Conservation (phyloP, 2,797 vertebrate species). For the Onychomys leucogaster region DNA sequence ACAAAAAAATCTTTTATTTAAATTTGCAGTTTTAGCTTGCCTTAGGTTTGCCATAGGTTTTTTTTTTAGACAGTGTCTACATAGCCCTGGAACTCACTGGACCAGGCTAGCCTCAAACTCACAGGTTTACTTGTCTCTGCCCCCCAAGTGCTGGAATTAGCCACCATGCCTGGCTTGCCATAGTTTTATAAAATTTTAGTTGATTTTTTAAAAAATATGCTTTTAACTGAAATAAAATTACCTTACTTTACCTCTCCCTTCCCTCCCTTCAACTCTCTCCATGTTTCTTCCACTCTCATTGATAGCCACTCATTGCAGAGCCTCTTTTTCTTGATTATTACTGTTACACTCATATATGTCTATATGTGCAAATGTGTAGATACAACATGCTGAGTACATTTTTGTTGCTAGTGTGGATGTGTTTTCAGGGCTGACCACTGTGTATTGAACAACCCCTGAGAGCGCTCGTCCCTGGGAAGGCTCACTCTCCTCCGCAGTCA, state of each 20-base stretch:
- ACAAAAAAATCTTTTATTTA: not conserved
- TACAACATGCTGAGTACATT: not conserved
- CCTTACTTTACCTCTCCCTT: not conserved
- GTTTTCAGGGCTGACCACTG: not conserved
- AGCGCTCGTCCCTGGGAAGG: not conserved
- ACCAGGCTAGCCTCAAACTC: not conserved
- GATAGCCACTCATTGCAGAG: too few relatives aligned
- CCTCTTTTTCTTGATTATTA: not conserved
- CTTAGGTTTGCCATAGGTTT: not conserved
- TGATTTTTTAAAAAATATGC: not conserved
- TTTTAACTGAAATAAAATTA: not conserved
- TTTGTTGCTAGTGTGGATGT: not conserved
- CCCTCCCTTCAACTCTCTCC: not conserved
- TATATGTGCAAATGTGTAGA: not conserved
- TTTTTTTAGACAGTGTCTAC: not conserved
- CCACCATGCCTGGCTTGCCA: not conserved
- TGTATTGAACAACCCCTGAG: too few relatives aligned
- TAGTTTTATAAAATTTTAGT: not conserved
- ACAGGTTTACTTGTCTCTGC: not conserved
- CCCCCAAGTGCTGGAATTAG: not conserved
- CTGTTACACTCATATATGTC: not conserved
- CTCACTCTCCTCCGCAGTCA: not conserved
- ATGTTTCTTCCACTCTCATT: not conserved
- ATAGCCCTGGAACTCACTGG: not conserved
- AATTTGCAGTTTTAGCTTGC: not conserved